Evolutionary conservation across 2,888 invertebrate species (phyloP).

Genomic region (Harpagoxenus sublaevis): DNA sequence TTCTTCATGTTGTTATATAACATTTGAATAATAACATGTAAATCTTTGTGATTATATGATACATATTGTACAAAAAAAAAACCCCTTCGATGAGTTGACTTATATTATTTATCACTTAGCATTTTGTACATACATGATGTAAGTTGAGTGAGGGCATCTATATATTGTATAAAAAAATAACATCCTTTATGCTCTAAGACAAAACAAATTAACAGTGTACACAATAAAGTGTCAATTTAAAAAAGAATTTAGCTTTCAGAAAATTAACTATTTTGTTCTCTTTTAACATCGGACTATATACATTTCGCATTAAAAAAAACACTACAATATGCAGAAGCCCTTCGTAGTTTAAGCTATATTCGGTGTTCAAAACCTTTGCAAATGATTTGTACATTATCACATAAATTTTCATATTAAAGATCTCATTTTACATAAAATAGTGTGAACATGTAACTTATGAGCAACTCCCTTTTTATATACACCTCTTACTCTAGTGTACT

Average conservation of each 20-base stretch:
- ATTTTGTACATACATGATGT: constrained; percentile 66
- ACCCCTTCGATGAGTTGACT: constrained; percentile 76
- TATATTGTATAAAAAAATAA: constrained; percentile 60
- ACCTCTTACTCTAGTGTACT: not conserved
- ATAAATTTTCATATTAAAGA: constrained; percentile 79
- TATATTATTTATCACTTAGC: constrained; percentile 72
- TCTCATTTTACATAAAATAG: constrained; percentile 77
- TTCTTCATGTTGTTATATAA: constrained; percentile 71
- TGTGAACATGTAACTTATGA: constrained; percentile 76
- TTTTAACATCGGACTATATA: constrained; percentile 44
- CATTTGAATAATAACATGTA: constrained; percentile 74
- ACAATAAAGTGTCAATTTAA: constrained; percentile 14
- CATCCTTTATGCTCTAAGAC: constrained; percentile 31
- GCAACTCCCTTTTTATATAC: constrained; percentile 69
- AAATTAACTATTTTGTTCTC: constrained; percentile 20
- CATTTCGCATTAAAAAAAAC: constrained; percentile 43
- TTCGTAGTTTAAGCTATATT: constrained; percentile 70
- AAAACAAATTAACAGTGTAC: constrained; percentile 26
- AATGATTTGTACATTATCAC: constrained; percentile 82
- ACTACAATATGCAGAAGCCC: constrained; percentile 74
- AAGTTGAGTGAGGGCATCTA: constrained; percentile 67
- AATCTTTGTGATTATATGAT: constrained; percentile 78
- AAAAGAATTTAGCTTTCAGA: constrained; percentile 17
- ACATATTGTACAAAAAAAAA: constrained; percentile 82
- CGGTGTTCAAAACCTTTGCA: constrained; percentile 75